Conservation (phyloP, 2,113 vertebrate species). For the Scomber japonicus region DNA sequence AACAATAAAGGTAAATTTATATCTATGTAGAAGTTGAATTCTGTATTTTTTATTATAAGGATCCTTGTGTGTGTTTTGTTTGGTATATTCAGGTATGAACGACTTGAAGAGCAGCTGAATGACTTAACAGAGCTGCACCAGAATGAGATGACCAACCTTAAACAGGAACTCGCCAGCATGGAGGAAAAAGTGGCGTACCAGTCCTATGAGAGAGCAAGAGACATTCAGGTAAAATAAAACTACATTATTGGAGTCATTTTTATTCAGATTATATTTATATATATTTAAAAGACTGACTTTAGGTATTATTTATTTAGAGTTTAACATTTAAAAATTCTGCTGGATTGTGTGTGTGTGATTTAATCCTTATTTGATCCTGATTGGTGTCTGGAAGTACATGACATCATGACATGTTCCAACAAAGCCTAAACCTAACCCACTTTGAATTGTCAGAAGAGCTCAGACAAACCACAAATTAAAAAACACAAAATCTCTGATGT, state of each 20-base stretch:
- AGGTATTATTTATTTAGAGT: no score
- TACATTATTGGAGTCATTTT: no score
- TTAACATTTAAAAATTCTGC: no score
- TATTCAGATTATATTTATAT: no score
- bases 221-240: constrained; percentile 92
- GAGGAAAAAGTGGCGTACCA: constrained; percentile 99
- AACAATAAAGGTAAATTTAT: no score
- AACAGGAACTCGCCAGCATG: constrained; percentile 99
- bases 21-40: neutral
- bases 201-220: constrained; percentile 96
- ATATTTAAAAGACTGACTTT: no score
- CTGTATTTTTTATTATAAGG: neutral
- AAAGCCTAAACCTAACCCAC: no score
- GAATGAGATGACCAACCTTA: constrained; percentile 98
- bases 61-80: constrained; percentile 23
- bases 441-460: neutral
- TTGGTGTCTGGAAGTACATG: neutral
- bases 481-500: no score
- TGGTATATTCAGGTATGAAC: constrained; percentile 89
- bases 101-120: constrained; percentile 97
- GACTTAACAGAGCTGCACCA: constrained; percentile 98
- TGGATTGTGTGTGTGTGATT: no score
- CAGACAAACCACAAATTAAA: neutral
- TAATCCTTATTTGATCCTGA: neutral
- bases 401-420: neutral